Base-by-base conservation (phyloP, 1,140 invertebrate genomes). In the Platyscapa corneri region DNA sequence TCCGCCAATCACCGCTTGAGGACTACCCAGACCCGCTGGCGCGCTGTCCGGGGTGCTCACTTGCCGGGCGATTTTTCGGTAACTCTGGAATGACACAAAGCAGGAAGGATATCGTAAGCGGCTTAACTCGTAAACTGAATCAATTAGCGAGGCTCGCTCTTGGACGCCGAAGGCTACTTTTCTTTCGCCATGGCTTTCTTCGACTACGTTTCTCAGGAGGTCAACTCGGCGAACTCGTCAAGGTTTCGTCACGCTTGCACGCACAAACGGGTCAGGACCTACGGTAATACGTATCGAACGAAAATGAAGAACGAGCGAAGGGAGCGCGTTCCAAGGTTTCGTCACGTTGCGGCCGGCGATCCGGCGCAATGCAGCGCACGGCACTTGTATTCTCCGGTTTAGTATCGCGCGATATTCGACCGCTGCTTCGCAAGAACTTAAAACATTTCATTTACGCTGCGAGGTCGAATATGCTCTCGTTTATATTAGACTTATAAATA, bases 31-130 rank as follows among this genome's bases (percentile, higher is more conserved):
- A 90, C 93, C 92, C 81, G 90, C 89, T 84, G 92, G 90, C 79
- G 92, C 91, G 83, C 89, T 93, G 86, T 93, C 93, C 70, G 93
- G 93, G 42, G 93, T 93, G 87, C 89, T 93, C 20, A 93, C 92
- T 91, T 93, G 93, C 56, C 93, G 90, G 49, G 92, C 90, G 64
- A 93, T 93, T 89, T 93, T 93, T 82, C 93, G 90, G 86, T 93
- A 93, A 90, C 92, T 93, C 93, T 93, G 91, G 23, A 92, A 92
- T 42, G 80, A 84, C 65, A 88, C 7, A 86, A 82, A 20, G 0
- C 46, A 77, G 42, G n/a, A 34, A 27, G 56, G 23, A 2, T 16
- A 7, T 53, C 18, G 49, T 53, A 3, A 16, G 49, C 10, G 7
- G 3, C 18, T 53, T 7, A 12, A n/a, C n/a, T 53, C 49, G 49